Evolutionary conservation across 1,140 invertebrate species (phyloP), one percentile per base, ranked within the genome.

Genomic region (Trinorchestia longiramus): DNA sequence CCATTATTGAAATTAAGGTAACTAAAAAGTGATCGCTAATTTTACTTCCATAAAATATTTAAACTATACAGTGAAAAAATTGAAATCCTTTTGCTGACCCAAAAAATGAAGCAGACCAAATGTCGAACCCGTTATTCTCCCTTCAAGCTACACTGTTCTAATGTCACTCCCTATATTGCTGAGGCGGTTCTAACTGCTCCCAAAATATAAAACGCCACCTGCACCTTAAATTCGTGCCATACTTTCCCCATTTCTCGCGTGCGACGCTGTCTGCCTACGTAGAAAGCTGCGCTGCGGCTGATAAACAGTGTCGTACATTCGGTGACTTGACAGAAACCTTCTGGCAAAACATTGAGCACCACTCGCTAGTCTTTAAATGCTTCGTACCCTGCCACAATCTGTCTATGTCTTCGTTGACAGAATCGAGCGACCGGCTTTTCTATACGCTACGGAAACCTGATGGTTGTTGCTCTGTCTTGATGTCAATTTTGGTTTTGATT

Each of bases 291-390:
- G 62, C 15, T 77, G 62, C 62, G 62, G 88, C 88, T 91, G 88
- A 91, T 91, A 91, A 91, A 91, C 88, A 91, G 88, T 42, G 41
- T 43, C 88, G 43, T 91, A 19, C 88, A 44, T 91, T 91, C 41
- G 43, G 88, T 42, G 41, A 43, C 88, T 91, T 91, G 88, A 91
- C 88, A 91, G 88, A 42, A 91, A 91, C 88, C 43, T 43, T 43
- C 88, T 43, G 88, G 88, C 88, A 91, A 91, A 91, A 91, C 88
- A 91, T 91, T 91, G 44, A 94, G 43, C 44, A 94, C 92, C 44
- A 40, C 92, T 94, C 43, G 92, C 43, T 47, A 43, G 40, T 77
- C 92, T 47, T 47, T 94, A 43, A 94, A 94, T 94, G 92, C 36
- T 44, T 15, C 36, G 43, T 43, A 47, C 36, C 11, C 92, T 94